Base-by-base conservation (phyloP, 2,113 vertebrate genomes). In the Gila orcuttii region DNA sequence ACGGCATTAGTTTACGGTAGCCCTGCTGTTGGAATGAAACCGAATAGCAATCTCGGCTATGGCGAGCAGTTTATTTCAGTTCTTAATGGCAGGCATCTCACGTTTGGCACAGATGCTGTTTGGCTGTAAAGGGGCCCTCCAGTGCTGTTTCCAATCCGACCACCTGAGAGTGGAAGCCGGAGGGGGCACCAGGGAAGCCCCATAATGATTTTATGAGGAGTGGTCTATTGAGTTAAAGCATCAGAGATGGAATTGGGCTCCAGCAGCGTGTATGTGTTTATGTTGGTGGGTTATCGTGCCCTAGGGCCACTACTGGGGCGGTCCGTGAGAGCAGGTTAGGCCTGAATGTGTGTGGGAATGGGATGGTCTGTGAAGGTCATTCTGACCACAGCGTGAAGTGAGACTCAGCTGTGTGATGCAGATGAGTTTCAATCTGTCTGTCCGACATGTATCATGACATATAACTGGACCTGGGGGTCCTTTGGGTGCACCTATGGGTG, bases 161-260 rank as follows among this genome's bases (percentile, higher is more conserved):
- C 77, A 78, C 81, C 66, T 59, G 86, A 76, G 74, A 73, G 75
- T 77, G 12, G 79, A 55, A 71, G 60, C 68, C 59, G 42, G 36
- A 39, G 23, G 73, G 82, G 91, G 83, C 90, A 93, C 91, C 89
- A 88, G 93, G 91, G 91, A 90, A 90, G 85, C 89, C 91, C 91
- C 89, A 88, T 92, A 93, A 93, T 93, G 91, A 64, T 91, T 93
- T 93, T 95, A 93, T 91, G 90, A 90, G 87, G 90, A 89, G 90
- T 88, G 25, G 87, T 87, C 88, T 90, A 92, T 93, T 92, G 91
- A 91, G 91, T 93, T 93, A 93, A 93, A 90, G 91, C 92, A 92
- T 91, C 90, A 79, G 82, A 66, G 28, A n/a, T 36, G 42, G 79
- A 81, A 7, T 47, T 39, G 6, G 23, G 33, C 39, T 59, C 74